Percentiles rank a stretch among this genome's conserved stretches.
Evolutionary conservation across 1,140 invertebrate species (phyloP).

Genomic region (Caligus rogercresseyi): DNA sequence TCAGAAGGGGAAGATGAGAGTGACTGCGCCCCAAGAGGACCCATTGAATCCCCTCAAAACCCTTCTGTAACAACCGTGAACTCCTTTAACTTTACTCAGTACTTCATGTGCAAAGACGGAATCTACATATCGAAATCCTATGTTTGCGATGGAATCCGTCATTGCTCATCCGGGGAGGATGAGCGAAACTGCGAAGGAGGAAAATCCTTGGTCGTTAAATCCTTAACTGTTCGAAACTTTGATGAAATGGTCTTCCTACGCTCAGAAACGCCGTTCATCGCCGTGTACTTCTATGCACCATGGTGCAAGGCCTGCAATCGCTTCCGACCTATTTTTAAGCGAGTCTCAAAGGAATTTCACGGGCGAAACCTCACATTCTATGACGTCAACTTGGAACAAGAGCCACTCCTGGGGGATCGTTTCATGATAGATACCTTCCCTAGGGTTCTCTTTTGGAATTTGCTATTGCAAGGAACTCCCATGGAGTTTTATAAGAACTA

Average conservation of each 20-base stretch:
- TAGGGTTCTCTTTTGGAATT: background rate
- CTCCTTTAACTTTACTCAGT: background rate
- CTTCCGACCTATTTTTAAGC: background rate
- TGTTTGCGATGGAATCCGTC: background rate
- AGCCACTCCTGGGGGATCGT: background rate
- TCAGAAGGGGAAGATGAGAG: constrained; percentile 6
- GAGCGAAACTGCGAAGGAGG: constrained; percentile 5
- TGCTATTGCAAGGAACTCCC: background rate
- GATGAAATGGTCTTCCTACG: background rate
- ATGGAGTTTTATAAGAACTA: background rate
- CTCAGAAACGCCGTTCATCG: background rate
- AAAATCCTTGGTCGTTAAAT: background rate
- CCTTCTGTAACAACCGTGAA: too few relatives aligned
- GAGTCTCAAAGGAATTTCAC: background rate
- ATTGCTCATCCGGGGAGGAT: background rate
- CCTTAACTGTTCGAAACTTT: background rate
- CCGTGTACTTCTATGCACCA: background rate
- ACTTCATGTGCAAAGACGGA: background rate
- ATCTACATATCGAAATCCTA: background rate
- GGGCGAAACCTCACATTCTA: background rate
- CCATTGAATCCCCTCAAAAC: too few relatives aligned
- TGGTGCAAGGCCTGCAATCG: background rate
- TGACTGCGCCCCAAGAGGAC: background rate
- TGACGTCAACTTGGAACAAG: background rate
- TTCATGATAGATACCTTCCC: background rate